These are phyloP conservation scores for Sitobion miscanthi DNA, from an alignment of 1,140 invertebrate genomes.

Conservation along the genomic window DNA sequence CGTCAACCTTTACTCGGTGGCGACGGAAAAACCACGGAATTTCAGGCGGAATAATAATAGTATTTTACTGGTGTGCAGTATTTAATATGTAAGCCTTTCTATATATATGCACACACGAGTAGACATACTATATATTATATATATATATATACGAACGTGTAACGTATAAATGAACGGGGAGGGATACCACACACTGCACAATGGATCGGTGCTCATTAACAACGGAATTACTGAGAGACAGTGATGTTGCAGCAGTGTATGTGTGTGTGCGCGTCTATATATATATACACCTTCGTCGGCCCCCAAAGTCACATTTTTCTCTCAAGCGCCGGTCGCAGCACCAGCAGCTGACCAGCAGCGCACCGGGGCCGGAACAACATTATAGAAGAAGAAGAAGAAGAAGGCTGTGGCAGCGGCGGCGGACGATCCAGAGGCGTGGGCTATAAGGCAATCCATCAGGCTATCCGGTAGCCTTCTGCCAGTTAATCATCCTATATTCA, in stretches of 20 bases:
- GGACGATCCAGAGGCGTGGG: neutral
- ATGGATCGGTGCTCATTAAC: constrained; percentile 45
- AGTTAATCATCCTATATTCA: constrained; percentile 31
- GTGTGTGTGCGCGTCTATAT: neutral
- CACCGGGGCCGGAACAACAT: constrained; percentile 37
- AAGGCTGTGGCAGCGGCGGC: neutral
- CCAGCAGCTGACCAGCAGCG: neutral
- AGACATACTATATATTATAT: neutral
- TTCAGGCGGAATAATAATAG: constrained; percentile 27
- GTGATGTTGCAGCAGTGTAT: neutral
- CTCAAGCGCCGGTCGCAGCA: neutral
- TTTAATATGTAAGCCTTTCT: neutral
- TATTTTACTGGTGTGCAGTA: neutral
- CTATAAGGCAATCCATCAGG: constrained; percentile 47
- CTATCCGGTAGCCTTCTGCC: constrained; percentile 49
- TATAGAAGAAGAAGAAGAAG: neutral
- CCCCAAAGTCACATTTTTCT: constrained; percentile 38
- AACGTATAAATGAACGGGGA: neutral
- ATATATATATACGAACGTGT: neutral
- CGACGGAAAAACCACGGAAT: neutral
- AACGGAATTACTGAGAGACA: constrained; percentile 15
- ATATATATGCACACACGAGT: neutral
- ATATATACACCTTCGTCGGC: neutral
- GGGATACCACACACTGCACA: neutral
- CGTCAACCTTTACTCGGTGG: neutral